Conservation (phyloP, 2,888 invertebrate species). For the Idaea straminata region DNA sequence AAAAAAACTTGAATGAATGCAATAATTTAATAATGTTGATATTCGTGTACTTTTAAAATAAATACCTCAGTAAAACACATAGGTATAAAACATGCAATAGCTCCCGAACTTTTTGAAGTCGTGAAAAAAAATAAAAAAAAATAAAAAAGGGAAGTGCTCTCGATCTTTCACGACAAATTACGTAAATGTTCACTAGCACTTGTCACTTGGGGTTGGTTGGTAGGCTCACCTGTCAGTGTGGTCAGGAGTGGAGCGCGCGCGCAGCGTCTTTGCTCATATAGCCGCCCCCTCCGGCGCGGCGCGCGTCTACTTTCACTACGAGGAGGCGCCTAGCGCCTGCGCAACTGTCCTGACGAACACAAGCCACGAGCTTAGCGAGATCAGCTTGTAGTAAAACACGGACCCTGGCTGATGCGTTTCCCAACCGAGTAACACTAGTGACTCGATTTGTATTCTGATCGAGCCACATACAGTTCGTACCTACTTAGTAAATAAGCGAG, state of each 20-base stretch:
- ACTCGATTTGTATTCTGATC: too few relatives aligned
- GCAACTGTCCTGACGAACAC: conserved; percentile 57
- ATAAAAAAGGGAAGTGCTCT: neutral
- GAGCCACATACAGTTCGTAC: too few relatives aligned
- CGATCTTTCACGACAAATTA: neutral
- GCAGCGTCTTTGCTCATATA: conserved; percentile 56
- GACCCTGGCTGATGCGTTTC: neutral
- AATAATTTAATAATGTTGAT: too few relatives aligned
- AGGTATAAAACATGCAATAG: neutral
- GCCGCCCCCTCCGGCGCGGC: conserved; percentile 46
- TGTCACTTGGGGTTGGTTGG: conserved; percentile 7
- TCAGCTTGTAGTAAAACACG: neutral
- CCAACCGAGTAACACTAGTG: too few relatives aligned
- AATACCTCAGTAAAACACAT: too few relatives aligned
- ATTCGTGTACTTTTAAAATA: too few relatives aligned
- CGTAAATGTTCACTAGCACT: neutral
- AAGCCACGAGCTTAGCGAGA: conserved; percentile 39
- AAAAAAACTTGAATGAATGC: too few relatives aligned
- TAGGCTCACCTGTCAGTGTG: conserved; percentile 61
- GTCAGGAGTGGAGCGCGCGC: conserved; percentile 69
- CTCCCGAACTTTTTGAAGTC: neutral
- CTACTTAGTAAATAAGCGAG: too few relatives aligned
- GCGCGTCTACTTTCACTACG: conserved; percentile 58
- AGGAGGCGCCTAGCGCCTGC: conserved; percentile 50
- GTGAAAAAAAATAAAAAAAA: too few relatives aligned